Conservation (phyloP, 2,888 invertebrate species). For the Perdita meconis region DNA sequence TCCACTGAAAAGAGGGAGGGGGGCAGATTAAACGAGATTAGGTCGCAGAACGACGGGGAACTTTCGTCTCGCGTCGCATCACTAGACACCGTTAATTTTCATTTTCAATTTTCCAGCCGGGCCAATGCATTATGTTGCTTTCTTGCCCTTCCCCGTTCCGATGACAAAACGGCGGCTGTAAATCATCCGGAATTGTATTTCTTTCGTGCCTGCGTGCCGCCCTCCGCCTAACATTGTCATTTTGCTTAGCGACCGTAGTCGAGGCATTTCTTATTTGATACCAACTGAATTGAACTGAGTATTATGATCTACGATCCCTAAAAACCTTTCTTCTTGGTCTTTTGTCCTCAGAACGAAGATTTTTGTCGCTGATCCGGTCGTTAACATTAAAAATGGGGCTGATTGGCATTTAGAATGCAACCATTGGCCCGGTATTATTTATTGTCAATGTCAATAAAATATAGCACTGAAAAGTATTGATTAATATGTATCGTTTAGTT, state of each 20-base stretch:
- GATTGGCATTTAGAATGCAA: no score
- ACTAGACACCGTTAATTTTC: conserved; percentile 62
- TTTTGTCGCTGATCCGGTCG: no score
- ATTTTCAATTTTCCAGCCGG: conserved; percentile 71
- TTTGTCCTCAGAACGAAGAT: background rate
- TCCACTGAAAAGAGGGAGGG: background rate
- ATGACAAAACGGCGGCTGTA: conserved; percentile 75
- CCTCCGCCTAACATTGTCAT: conserved; percentile 21
- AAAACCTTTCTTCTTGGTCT: background rate
- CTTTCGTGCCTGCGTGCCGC: conserved; percentile 53
- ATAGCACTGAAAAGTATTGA: conserved; percentile 10
- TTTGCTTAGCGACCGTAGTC: conserved; percentile 21
- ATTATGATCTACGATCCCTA: background rate
- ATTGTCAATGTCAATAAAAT: background rate
- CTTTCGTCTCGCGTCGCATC: conserved; percentile 4
- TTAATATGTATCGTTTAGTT: conserved; percentile 29
- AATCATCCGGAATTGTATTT: conserved; percentile 75
- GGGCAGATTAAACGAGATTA: conserved; percentile 34
- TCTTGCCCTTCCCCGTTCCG: conserved; percentile 54
- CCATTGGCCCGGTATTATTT: no score
- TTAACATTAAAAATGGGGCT: no score
- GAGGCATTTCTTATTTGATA: conserved; percentile 29
- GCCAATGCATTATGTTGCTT: conserved; percentile 67
- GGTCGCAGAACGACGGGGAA: conserved; percentile 11
- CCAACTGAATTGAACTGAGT: conserved; percentile 25